A percentile compares a stretch with the other conserved stretches of the same genome.
phyloP scores from a whole-genome alignment of 1,140 invertebrate genomes.

The Trichonephila inaurata region DNA sequence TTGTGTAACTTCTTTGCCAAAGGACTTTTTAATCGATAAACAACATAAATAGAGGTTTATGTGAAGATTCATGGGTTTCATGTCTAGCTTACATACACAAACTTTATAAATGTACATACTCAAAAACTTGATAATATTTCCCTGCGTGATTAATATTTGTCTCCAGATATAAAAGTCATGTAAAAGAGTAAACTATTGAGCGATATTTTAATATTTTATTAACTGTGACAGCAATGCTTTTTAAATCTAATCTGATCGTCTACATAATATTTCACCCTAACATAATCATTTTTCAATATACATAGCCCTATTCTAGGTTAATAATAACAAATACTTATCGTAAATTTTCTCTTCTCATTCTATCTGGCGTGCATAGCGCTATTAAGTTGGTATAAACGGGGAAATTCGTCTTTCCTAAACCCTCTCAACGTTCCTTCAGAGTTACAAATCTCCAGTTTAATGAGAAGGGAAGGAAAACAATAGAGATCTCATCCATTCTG shows the following conservation, averaged over 20 bases:
- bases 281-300: not conserved
- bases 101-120: no score
- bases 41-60: no score
- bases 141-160: no score
- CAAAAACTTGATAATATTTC: no score
- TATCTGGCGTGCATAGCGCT: not conserved
- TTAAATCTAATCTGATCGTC: not conserved
- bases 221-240: not conserved
- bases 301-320: not conserved
- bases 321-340: not conserved
- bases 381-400: no score
- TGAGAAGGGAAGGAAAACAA: not conserved
- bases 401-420: not conserved
- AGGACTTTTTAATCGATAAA: no score
- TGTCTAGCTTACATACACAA: no score
- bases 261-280: not conserved
- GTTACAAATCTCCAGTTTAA: slow-evolving; percentile 22
- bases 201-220: no score
- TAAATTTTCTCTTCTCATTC: not conserved
- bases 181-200: no score
- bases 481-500: not conserved
- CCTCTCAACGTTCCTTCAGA: not conserved
- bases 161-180: no score
- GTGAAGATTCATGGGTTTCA: no score
- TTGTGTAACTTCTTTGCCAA: no score